Conservation (phyloP, 1,140 invertebrate species). For the Aphis craccivora region DNA sequence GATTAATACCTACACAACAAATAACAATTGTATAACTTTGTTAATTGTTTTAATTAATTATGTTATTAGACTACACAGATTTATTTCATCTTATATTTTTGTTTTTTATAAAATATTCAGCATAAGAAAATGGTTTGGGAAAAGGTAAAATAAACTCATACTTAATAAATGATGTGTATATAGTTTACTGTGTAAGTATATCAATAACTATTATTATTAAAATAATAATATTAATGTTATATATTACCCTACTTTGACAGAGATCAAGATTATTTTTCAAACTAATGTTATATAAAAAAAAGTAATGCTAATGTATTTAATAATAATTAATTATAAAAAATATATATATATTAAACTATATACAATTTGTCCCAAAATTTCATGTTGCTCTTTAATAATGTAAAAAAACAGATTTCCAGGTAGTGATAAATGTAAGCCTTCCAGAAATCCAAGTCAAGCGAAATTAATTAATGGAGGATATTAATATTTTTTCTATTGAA, state of each 20-base stretch:
- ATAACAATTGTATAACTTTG: background rate
- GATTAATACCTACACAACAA: background rate
- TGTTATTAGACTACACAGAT: background rate
- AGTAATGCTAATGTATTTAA: background rate
- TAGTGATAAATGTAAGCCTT: background rate
- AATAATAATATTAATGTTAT: background rate
- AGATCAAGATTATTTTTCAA: slow-evolving; percentile 1
- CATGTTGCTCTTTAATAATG: background rate
- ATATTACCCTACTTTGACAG: slow-evolving; percentile 1
- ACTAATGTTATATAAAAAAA: background rate
- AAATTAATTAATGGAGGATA: background rate
- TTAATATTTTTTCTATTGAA: background rate
- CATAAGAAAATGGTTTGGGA: background rate
- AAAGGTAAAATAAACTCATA: background rate
- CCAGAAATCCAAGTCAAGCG: background rate
- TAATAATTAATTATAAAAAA: background rate
- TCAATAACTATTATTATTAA: background rate
- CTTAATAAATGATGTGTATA: background rate
- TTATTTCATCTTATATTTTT: background rate
- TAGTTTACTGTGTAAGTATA: background rate
- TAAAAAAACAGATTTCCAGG: background rate
- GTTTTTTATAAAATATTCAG: background rate
- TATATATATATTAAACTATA: background rate
- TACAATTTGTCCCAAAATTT: background rate
- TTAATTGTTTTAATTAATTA: background rate